Evolutionary conservation across 1,140 invertebrate species (phyloP), one percentile per base, ranked within the genome.

Genomic region (Nasonia giraulti): DNA sequence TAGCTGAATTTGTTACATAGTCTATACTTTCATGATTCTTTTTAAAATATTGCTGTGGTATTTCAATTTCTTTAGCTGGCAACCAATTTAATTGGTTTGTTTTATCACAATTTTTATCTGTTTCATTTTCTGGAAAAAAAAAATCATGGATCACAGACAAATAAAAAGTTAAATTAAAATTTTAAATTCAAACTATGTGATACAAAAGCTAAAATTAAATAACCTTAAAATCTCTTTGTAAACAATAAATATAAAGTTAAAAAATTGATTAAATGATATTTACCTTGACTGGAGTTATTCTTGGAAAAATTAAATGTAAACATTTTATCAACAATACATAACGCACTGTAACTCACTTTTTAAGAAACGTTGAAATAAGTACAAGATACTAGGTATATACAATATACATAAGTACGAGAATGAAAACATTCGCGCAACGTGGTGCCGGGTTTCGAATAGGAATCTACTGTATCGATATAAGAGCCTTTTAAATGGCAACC

Each of bases 31-130:
- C 74, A 85, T 80, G 87, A 76, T 84, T 80, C 23, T 83, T 47
- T 55, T 74, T n/a, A 1, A 87, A 84, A 86, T 89, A 55, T 55
- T 87, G 80, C 2, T 71, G 0, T 7, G 85, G 84, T 66, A 90
- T 62, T 12, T 90, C 76, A 5, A 93, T 87, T 84, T 91, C 81
- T 55, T 27, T 86, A 0, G 90, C 89, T 62, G 88, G 66, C 79
- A 91, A 87, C 92, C 92, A 93, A 81, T 88, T 69, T 31, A 92
- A 81, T 69, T 87, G 44, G 11, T 71, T 71, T 14, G 71, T 27
- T 73, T 87, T 83, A n/a, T 89, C 62, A 69, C 44, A 12, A 33
- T 40, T 20, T 27, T 82, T 27, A 68, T 85, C 31, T 47, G 87
- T 33, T 31, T 87, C 86, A 87, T 74, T 84, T 75, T 82, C 80